Evolutionary conservation across 2,797 vertebrate genomes (phyloP).

Genomic region (Chiroxiphia lanceolata): DNA sequence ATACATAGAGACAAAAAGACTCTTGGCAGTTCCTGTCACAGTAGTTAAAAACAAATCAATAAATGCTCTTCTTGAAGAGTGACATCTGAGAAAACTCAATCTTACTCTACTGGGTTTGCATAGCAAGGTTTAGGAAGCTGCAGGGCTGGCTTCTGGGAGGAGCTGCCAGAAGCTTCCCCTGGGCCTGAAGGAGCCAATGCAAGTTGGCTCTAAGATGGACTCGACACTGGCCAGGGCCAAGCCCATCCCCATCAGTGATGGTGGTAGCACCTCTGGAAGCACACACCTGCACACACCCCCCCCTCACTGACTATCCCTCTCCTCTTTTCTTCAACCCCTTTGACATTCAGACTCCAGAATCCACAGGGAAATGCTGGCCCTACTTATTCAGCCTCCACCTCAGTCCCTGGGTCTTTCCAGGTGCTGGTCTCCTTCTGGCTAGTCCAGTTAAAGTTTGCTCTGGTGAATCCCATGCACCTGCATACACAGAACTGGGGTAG

Average conservation of each 20-base stretch:
- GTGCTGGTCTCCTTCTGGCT: not conserved
- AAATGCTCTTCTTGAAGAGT: not conserved
- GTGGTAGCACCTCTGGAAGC: not conserved
- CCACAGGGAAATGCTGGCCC: not conserved
- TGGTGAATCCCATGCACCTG: not conserved
- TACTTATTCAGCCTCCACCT: not conserved
- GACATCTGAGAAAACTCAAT: not conserved
- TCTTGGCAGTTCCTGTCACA: not conserved
- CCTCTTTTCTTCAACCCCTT: not conserved
- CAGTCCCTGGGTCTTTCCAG: not conserved
- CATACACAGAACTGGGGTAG: not conserved
- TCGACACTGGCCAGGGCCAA: not conserved
- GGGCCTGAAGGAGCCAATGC: not conserved
- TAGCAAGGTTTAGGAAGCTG: not conserved
- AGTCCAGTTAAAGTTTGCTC: not conserved
- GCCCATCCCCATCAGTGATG: not conserved
- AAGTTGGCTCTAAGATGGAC: not conserved
- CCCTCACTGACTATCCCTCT: not conserved
- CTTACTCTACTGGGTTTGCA: not conserved
- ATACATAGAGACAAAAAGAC: not conserved
- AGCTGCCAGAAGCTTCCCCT: not conserved
- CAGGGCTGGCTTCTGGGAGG: not conserved
- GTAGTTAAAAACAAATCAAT: not conserved
- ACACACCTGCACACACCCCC: rapidly evolving
- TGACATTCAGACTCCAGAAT: not conserved